Percentiles rank a stretch among this genome's conserved stretches.
These are phyloP conservation scores for Sitophilus oryzae DNA, from an alignment of 1,140 invertebrate genomes.

Conservation along the genomic window DNA sequence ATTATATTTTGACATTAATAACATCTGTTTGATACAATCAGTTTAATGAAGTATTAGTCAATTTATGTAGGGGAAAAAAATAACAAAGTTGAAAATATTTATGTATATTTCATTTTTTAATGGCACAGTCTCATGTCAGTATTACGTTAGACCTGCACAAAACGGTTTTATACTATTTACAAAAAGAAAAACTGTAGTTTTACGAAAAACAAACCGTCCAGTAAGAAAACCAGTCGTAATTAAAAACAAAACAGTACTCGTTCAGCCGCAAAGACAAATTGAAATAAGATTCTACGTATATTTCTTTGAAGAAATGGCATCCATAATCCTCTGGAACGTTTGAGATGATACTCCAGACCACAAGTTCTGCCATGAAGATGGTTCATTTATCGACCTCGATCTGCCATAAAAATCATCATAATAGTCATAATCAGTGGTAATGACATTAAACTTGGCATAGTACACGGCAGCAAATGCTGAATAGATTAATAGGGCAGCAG, in stretches of 20 bases:
- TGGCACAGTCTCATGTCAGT: too few relatives aligned
- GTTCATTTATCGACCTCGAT: constrained; percentile 33
- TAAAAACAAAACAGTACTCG: neutral
- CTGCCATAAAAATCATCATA: constrained; percentile 50
- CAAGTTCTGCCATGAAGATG: constrained; percentile 27
- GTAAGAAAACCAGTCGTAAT: neutral
- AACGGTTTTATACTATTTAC: too few relatives aligned
- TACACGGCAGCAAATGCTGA: constrained; percentile 77
- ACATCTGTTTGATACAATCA: too few relatives aligned
- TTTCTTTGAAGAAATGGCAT: constrained; percentile 43
- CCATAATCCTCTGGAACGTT: constrained; percentile 42
- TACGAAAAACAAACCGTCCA: too few relatives aligned
- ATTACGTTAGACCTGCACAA: too few relatives aligned
- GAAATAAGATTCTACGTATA: constrained; percentile 30
- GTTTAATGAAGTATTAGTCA: too few relatives aligned
- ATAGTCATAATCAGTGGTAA: constrained; percentile 67
- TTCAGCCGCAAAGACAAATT: neutral
- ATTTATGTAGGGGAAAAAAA: too few relatives aligned
- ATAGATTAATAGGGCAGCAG: constrained; percentile 70
- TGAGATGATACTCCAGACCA: constrained; percentile 39
- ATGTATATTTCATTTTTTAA: too few relatives aligned
- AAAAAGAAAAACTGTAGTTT: too few relatives aligned
- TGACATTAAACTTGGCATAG: constrained; percentile 77
- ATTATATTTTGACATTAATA: neutral
- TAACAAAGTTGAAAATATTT: too few relatives aligned